phyloP scores from a whole-genome alignment of 2,113 vertebrate species.

The Macaca fascicularis region DNA sequence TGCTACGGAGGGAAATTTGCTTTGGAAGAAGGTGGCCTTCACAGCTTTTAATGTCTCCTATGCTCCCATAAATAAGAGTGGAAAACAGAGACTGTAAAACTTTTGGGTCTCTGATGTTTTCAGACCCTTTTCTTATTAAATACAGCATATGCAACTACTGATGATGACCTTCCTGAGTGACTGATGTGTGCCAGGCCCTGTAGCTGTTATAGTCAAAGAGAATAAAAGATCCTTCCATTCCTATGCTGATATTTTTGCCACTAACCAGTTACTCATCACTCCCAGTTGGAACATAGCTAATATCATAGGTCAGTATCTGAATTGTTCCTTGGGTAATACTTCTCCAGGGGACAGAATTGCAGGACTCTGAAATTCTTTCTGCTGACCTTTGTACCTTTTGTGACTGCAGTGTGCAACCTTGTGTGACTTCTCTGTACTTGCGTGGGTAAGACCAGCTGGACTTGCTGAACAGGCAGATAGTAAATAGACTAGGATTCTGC shows the following conservation, averaged over 20 bases:
- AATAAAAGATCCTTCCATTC: neutral
- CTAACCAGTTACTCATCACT: neutral
- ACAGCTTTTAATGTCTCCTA: no score
- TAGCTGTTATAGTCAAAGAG: neutral
- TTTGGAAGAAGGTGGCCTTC: neutral
- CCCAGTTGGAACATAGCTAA: neutral
- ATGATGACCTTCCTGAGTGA: neutral
- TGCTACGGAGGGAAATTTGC: neutral
- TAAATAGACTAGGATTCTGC: neutral
- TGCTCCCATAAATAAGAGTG: neutral
- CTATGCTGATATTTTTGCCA: neutral
- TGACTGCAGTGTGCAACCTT: neutral
- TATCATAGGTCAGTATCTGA: neutral
- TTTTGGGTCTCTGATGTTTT: neutral
- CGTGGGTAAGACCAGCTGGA: neutral
- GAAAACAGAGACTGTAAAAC: neutral
- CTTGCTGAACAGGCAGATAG: neutral
- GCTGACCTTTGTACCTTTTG: neutral
- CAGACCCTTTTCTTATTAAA: neutral
- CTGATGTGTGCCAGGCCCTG: neutral
- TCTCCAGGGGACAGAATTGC: neutral
- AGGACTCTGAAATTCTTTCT: constrained; percentile 16
- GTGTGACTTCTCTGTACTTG: neutral
- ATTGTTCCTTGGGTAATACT: neutral
- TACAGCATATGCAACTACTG: neutral